These are phyloP conservation scores for Clinocottus analis DNA, from an alignment of 2,113 vertebrate species.

Conservation along the genomic window DNA sequence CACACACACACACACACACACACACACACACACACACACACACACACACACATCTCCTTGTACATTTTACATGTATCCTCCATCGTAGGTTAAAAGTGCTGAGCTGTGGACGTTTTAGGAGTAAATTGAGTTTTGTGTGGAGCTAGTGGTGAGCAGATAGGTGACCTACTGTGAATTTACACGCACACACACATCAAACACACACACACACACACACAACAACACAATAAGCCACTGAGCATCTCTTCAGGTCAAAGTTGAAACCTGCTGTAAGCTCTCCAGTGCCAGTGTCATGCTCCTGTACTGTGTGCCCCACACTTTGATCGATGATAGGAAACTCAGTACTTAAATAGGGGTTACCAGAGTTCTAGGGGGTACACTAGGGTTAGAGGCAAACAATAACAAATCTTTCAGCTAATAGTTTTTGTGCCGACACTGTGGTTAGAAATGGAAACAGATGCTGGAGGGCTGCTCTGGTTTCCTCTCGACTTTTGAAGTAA, in stretches of 20 bases:
- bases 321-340: slow-evolving; percentile 78
- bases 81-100: slow-evolving; percentile 69
- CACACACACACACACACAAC: slow-evolving; percentile 32
- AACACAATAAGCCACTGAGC: slow-evolving; percentile 58
- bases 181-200: slow-evolving; percentile 8
- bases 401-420: slow-evolving; percentile 66
- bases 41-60: slow-evolving; percentile 34
- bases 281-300: slow-evolving; percentile 56
- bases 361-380: slow-evolving; percentile 50
- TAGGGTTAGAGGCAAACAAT: slow-evolving; percentile 66
- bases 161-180: slow-evolving; percentile 53
- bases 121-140: slow-evolving; percentile 68
- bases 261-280: slow-evolving; percentile 64
- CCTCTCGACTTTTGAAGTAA: slow-evolving; percentile 31
- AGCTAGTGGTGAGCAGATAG: slow-evolving; percentile 48
- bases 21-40: neutral
- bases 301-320: slow-evolving; percentile 49
- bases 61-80: slow-evolving; percentile 58
- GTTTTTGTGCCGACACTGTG: slow-evolving; percentile 54
- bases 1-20: slow-evolving; percentile 5
- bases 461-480: slow-evolving; percentile 29
- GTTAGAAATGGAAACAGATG: slow-evolving; percentile 66
- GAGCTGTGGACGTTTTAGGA: slow-evolving; percentile 43
- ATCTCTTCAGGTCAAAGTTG: slow-evolving; percentile 66
- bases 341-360: slow-evolving; percentile 80